These are phyloP conservation scores for Aphelinus certus DNA, from an alignment of 1,140 invertebrate genomes.

Conservation along the genomic window DNA sequence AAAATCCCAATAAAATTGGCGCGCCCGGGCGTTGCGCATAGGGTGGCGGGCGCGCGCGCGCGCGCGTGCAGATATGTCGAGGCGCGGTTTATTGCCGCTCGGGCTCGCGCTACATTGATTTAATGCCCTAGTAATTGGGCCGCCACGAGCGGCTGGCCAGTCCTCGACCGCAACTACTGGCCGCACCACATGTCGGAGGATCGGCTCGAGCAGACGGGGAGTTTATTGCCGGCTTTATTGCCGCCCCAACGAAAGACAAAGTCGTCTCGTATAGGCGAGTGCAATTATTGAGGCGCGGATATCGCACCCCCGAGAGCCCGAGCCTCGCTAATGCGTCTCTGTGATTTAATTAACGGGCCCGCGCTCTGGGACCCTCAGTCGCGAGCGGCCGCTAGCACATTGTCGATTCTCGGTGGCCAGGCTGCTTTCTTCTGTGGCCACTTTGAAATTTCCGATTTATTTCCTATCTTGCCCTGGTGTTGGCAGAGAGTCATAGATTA, in stretches of 20 bases:
- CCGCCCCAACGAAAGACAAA: neutral
- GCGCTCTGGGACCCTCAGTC: neutral
- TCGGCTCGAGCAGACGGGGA: slow-evolving; percentile 6
- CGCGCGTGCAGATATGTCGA: slow-evolving; percentile 29
- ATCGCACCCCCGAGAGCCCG: slow-evolving; percentile 33
- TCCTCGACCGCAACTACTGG: slow-evolving; percentile 32
- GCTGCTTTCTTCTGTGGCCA: too few species aligned
- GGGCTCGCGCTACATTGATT: slow-evolving; percentile 38
- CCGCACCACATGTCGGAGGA: neutral
- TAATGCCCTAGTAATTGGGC: slow-evolving; percentile 41
- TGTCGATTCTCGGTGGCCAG: too few species aligned
- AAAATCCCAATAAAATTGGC: neutral
- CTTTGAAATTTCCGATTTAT: too few species aligned
- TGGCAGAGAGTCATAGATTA: too few species aligned
- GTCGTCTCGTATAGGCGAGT: neutral
- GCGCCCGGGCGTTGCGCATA: too few species aligned
- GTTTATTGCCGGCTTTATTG: slow-evolving; percentile 43
- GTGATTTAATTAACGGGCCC: slow-evolving; percentile 37
- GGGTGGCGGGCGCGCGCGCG: neutral
- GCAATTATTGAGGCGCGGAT: slow-evolving; percentile 39
- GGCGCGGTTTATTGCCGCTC: slow-evolving; percentile 31
- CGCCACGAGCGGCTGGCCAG: slow-evolving; percentile 9
- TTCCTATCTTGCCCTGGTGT: too few species aligned
- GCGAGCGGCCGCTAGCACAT: too few species aligned
- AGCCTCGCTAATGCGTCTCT: slow-evolving; percentile 28